Evolutionary conservation across 2,113 vertebrate genomes (phyloP).

Genomic region (Sander lucioperca): DNA sequence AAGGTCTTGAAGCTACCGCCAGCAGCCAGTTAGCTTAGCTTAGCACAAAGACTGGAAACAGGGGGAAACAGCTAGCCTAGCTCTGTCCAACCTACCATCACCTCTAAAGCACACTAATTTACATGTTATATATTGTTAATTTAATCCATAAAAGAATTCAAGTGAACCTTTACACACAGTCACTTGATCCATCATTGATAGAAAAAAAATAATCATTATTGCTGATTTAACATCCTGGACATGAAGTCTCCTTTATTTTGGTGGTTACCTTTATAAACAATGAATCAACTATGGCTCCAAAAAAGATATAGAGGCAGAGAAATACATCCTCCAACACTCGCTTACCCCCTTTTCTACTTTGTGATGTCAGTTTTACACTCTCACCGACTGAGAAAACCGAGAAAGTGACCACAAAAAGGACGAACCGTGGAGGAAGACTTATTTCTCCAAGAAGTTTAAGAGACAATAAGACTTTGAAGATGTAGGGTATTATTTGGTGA

Average conservation of each 20-base stretch:
- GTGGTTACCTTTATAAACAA: conserved; percentile 5
- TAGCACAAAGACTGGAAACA: neutral
- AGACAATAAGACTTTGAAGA: neutral
- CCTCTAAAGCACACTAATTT: neutral
- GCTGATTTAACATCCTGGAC: neutral
- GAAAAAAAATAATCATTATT: neutral
- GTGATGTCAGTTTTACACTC: neutral
- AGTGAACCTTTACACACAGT: no score
- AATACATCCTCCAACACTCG: neutral
- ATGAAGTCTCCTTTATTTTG: conserved; percentile 22
- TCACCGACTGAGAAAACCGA: neutral
- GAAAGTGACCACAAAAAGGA: neutral
- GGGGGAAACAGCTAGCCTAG: neutral
- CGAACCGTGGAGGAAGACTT: neutral
- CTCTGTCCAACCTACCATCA: neutral
- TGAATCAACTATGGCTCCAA: neutral
- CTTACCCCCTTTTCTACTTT: neutral
- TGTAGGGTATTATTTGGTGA: neutral
- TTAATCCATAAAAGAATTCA: neutral
- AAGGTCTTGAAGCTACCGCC: neutral
- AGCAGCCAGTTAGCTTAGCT: conserved; percentile 1
- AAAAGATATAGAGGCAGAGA: neutral
- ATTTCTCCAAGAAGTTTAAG: neutral
- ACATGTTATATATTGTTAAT: neutral
- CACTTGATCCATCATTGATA: neutral